Evolutionary conservation across 2,113 vertebrate species (phyloP).

Genomic region (Terrapene triunguis): DNA sequence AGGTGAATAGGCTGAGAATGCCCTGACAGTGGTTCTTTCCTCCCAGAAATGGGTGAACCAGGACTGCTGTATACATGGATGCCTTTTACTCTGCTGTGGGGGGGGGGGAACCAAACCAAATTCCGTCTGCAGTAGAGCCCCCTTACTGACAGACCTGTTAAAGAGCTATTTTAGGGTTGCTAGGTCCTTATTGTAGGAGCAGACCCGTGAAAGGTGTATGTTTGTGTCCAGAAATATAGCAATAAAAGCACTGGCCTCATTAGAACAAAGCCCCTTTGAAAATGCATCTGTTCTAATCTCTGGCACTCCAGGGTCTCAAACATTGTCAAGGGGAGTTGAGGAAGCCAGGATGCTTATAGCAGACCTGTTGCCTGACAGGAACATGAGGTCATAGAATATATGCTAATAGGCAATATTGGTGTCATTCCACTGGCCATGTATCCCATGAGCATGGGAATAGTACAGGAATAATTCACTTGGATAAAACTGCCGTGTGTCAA

Average conservation of each 20-base stretch:
- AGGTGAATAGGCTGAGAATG: background rate
- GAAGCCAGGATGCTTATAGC: background rate
- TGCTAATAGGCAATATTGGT: background rate
- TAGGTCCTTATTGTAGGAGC: background rate
- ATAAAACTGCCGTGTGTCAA: background rate
- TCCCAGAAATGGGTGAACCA: background rate
- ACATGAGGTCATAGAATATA: background rate
- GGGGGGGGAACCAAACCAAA: background rate
- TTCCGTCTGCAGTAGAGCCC: background rate
- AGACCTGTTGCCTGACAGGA: background rate
- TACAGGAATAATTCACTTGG: background rate
- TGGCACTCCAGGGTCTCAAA: background rate
- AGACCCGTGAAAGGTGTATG: background rate
- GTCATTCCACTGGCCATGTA: background rate
- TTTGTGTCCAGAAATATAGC: background rate
- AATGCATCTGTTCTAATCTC: background rate
- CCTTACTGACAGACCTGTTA: background rate
- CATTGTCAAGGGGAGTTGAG: background rate
- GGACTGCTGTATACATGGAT: background rate
- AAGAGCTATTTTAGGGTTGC: background rate
- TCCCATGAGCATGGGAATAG: background rate
- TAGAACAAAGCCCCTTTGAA: background rate
- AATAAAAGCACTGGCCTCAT: background rate
- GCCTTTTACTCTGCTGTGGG: background rate
- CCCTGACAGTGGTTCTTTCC: background rate